Percentiles rank a stretch among this genome's conserved stretches.
phyloP scores from a whole-genome alignment of 2,888 invertebrate genomes.

The Tinea pellionella region DNA sequence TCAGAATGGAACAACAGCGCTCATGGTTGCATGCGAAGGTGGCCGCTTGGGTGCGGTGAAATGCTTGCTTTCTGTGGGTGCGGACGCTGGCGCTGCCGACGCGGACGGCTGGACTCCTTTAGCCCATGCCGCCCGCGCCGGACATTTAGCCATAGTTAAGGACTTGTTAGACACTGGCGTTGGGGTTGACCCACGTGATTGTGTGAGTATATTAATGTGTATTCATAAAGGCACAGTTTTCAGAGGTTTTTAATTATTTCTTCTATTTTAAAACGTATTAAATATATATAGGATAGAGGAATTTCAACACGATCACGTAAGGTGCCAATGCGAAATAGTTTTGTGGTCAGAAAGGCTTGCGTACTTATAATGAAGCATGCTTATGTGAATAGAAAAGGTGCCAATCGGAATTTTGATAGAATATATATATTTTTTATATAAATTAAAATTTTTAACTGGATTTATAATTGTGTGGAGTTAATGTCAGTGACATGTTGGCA shows the following conservation, averaged over 20 bases:
- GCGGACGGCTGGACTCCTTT: slow-evolving; percentile 94
- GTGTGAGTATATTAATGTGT: slow-evolving; percentile 65
- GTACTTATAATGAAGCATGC: too few relatives aligned
- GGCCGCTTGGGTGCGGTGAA: slow-evolving; percentile 87
- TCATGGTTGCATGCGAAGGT: slow-evolving; percentile 90
- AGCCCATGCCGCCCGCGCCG: slow-evolving; percentile 90
- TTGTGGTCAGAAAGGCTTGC: too few relatives aligned
- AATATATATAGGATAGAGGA: too few relatives aligned
- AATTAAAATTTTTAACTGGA: not conserved
- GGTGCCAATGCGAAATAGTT: too few relatives aligned
- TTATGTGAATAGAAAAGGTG: too few relatives aligned
- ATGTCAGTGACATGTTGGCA: slow-evolving; percentile 65
- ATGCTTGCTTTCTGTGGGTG: slow-evolving; percentile 87
- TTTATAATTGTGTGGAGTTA: slow-evolving; percentile 13
- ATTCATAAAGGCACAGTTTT: not conserved
- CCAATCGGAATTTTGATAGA: too few relatives aligned
- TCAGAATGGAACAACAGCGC: slow-evolving; percentile 92
- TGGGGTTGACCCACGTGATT: slow-evolving; percentile 86
- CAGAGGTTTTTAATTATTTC: too few relatives aligned
- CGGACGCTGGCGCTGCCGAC: slow-evolving; percentile 93
- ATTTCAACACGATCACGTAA: too few relatives aligned
- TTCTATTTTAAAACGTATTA: too few relatives aligned
- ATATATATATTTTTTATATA: not conserved
- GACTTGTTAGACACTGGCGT: slow-evolving; percentile 88
- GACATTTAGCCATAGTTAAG: slow-evolving; percentile 82